Evolutionary conservation across 2,113 vertebrate species (phyloP), one percentile per base, ranked within the genome.

Genomic region (Apus apus): DNA sequence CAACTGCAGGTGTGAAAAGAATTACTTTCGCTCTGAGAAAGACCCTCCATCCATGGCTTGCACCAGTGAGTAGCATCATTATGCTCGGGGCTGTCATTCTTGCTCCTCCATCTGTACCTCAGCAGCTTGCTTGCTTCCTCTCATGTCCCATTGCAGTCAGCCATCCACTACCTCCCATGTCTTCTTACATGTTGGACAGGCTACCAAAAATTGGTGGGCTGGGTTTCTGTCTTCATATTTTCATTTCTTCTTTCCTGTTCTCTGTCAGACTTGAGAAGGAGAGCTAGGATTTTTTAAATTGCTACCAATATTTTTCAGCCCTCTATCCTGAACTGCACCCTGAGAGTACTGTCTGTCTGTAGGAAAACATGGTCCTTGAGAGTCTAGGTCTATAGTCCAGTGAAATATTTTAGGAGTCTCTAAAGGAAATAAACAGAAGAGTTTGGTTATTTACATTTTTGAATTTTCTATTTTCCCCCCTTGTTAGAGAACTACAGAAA

Each of bases 31-130:
- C 46, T 98, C 99, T 58, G 99, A 99, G 64, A 99, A 98, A 97
- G 99, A 99, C 94, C 98, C 98, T 85, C 98, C 98, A 96, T 99
- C 99, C 95, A 99, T 99, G 99, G 99, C 99, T 98, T 99, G 99
- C 96, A 99, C 99, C 94, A 98, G 99, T 99, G 98, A 98, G 99
- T 98, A 98, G 96, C 94, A 73, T 89, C 73, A 96, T 93, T 91
- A 86, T 94, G 95, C 97, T 95, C 60, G 68, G 84, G 90, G 77
- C 95, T 97, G 62, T 93, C 82, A 60, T 67, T 80, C 84, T 74
- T 48, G 64, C 68, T 79, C 87, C 89, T 97, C 76, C 87, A 58
- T 53, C 88, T 77, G 79, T 81, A 45, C 89, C 65, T 93, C 40
- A 95, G 58, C 96, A 85, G 96, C 93, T 97, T 95, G 82, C 93